Base-by-base conservation (phyloP, 2,113 vertebrate species). In the Collichthys lucidus region DNA sequence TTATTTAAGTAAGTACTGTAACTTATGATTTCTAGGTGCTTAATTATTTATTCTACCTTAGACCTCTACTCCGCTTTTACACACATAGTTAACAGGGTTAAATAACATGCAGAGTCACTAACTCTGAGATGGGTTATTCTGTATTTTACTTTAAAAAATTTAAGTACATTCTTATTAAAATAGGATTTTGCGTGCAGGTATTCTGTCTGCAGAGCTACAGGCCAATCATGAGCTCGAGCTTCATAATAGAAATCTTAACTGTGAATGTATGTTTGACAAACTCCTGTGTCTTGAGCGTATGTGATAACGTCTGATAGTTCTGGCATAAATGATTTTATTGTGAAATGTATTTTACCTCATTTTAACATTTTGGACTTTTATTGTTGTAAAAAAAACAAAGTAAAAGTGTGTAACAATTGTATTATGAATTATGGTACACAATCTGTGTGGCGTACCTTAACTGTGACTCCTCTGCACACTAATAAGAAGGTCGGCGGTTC, bases 341-440 rank as follows among this genome's bases (percentile, higher is more conserved):
- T 55, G 24, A 79, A 71, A 50, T 17, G 11, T 22, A 7, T 49
- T 68, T 71, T 26, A 63, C 24, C 15, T 73, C 2, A 59, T 49
- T 82, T 55, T 61, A 74, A 70, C 24, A 35, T 74, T 44, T 50
- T 35, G 24, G 4, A 65, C n/a, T 40, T n/a, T 60, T 31, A 20
- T 29, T 62, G 26, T 79, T 65, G 31, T 16, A 46, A 55, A 61
- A 74, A 35, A 4, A 73, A 74, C 61, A 92, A 92, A 92, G 69
- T 94, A 88, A 94, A 93, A 91, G 91, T 46, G n/a, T 70, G 59
- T 26, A 0, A 42, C 62, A 74, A 49, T 63, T 65, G 79, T 72
- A 6, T 70, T 7, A 46, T 2, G 22, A 77, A 46, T 74, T 74
- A 46, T 74, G 63, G 47, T 35, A 72, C 62, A 66, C 47, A 62